phyloP scores from a whole-genome alignment of 2,797 vertebrate genomes.

The Nannoperca australis region DNA sequence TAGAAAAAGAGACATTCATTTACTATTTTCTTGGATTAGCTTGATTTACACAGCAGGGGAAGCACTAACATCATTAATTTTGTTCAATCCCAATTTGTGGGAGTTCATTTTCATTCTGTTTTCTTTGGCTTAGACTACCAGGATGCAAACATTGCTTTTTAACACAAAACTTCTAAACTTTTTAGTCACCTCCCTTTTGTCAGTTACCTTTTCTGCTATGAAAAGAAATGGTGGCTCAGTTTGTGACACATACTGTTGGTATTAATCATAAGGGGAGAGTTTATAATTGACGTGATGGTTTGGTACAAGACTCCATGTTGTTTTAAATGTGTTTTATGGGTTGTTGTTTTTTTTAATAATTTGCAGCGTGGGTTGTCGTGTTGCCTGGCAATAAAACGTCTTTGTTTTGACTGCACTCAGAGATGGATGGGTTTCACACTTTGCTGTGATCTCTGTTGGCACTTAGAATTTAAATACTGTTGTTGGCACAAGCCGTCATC shows the following conservation, averaged over 20 bases:
- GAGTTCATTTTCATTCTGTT: neutral
- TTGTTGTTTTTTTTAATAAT: slow-evolving; percentile 21
- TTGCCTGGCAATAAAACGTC: slow-evolving; percentile 17
- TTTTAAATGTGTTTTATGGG: slow-evolving; percentile 11
- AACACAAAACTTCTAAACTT: neutral
- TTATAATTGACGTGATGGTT: neutral
- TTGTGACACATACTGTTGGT: slow-evolving; percentile 27
- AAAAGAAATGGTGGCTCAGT: neutral
- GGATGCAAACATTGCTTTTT: slow-evolving; percentile 2
- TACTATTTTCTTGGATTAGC: neutral
- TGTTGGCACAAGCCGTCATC: neutral
- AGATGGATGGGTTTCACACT: slow-evolving; percentile 49
- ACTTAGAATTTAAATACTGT: neutral
- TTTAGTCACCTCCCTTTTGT: neutral
- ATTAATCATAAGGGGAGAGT: slow-evolving; percentile 19
- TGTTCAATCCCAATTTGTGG: neutral
- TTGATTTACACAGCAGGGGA: neutral
- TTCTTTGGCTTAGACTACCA: neutral
- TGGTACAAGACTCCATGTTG: neutral
- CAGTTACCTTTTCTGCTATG: slow-evolving; percentile 5
- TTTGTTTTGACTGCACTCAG: slow-evolving; percentile 36
- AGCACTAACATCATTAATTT: neutral
- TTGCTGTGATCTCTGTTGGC: slow-evolving; percentile 39
- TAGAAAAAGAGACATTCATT: neutral
- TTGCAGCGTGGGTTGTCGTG: neutral